phyloP scores from a whole-genome alignment of 2,797 vertebrate genomes.

The Merluccius polli region DNA sequence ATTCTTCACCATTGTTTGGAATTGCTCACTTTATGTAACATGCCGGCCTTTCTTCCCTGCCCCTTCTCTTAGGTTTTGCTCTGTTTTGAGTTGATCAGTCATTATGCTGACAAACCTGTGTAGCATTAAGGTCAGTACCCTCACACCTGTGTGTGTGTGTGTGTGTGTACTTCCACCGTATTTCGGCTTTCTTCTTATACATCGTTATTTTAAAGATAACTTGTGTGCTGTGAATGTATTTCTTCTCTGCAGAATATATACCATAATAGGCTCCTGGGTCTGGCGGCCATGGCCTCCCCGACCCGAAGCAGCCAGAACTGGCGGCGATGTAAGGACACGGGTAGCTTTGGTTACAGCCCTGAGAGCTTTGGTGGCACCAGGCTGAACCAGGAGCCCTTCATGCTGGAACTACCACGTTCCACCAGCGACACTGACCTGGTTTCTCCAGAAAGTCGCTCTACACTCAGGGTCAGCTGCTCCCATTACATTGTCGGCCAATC shows the following conservation, averaged over 20 bases:
- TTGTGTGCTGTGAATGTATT: not conserved
- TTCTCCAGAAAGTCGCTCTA: conserved; percentile 89
- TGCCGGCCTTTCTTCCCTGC: not conserved
- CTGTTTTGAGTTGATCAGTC: conserved; percentile 91
- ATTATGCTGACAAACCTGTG: conserved; percentile 99
- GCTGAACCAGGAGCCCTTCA: conserved; percentile 73
- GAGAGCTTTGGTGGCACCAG: conserved; percentile 81
- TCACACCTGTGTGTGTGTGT: not conserved
- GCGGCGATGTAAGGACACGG: conserved; percentile 85
- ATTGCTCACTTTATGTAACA: not conserved
- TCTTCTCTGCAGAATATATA: conserved; percentile 85
- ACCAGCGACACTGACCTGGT: conserved; percentile 94
- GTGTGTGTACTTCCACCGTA: not conserved
- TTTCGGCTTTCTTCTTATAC: not conserved
- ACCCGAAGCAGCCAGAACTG: conserved; percentile 84
- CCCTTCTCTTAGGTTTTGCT: conserved; percentile 90
- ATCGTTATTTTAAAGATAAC: not conserved
- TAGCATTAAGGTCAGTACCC: conserved; percentile 98
- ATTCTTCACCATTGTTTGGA: not conserved
- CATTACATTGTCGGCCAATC: conserved; percentile 88
- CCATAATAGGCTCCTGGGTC: conserved; percentile 93
- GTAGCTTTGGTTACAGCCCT: conserved; percentile 84
- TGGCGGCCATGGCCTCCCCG: conserved; percentile 96
- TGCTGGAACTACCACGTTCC: conserved; percentile 82
- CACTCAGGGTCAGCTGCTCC: conserved; percentile 87